These are phyloP conservation scores for Perca schrenkii DNA, from an alignment of 2,113 vertebrate species.

Conservation along the genomic window DNA sequence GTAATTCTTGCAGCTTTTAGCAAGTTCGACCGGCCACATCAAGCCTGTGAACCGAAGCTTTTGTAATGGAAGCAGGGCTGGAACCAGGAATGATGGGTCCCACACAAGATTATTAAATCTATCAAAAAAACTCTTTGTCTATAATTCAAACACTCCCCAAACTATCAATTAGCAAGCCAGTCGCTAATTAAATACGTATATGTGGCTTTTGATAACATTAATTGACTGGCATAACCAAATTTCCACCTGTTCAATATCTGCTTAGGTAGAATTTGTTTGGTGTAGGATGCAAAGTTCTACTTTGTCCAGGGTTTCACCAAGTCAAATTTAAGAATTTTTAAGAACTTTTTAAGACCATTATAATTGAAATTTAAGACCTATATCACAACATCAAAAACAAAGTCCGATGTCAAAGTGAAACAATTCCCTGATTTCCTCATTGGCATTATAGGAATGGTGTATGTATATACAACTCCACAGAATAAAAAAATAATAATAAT, in stretches of 20 bases:
- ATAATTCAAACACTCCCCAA: background rate
- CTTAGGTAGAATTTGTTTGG: too few relatives aligned
- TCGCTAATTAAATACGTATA: background rate
- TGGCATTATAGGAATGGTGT: too few relatives aligned
- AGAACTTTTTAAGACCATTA: too few relatives aligned
- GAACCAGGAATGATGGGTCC: background rate
- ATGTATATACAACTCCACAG: too few relatives aligned
- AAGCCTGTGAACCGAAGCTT: background rate
- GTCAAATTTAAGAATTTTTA: too few relatives aligned
- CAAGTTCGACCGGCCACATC: constrained; percentile 26
- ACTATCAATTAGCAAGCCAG: background rate
- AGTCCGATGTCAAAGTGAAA: too few relatives aligned
- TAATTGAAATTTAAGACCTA: too few relatives aligned
- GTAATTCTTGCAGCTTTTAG: constrained; percentile 56
- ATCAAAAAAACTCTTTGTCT: background rate
- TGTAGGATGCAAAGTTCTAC: background rate
- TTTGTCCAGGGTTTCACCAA: too few relatives aligned
- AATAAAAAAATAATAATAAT: too few relatives aligned
- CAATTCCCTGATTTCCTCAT: too few relatives aligned
- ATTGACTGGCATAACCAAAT: background rate
- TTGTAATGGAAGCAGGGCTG: background rate
- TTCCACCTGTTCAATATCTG: background rate
- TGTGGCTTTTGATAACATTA: background rate
- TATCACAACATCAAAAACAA: too few relatives aligned
- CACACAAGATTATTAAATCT: background rate